phyloP scores from a whole-genome alignment of 2,113 vertebrate genomes.

The Hydrolagus affinis region DNA sequence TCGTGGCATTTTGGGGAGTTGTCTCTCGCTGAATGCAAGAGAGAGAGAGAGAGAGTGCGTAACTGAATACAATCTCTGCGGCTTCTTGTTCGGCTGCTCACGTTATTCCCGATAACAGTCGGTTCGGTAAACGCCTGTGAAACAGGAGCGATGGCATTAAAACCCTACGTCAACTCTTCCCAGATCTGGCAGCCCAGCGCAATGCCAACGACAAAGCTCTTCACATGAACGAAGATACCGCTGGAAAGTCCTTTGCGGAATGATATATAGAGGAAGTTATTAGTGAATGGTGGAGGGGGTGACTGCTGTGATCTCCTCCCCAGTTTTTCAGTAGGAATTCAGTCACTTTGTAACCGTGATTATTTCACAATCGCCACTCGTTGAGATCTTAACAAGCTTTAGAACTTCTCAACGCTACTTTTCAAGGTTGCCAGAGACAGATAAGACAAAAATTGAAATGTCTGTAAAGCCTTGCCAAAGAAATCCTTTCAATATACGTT shows the following conservation, averaged over 20 bases:
- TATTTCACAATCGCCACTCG: not conserved
- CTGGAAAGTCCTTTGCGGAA: no score
- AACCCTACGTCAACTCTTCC: not conserved
- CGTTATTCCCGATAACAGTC: constrained; percentile 1
- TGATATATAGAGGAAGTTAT: constrained; percentile 12
- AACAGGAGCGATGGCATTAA: not conserved
- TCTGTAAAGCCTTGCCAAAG: constrained; percentile 9
- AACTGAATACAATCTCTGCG: no score
- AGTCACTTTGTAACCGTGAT: not conserved
- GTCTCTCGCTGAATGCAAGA: no score
- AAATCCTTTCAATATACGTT: not conserved
- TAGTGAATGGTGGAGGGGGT: not conserved
- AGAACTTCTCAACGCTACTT: not conserved
- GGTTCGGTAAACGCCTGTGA: not conserved
- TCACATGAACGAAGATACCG: not conserved
- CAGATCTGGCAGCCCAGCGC: not conserved
- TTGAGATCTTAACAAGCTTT: constrained; percentile 20
- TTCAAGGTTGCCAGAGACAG: constrained; percentile 6
- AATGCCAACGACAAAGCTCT: not conserved
- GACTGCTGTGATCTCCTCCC: not conserved
- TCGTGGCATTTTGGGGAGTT: not conserved
- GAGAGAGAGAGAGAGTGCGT: no score
- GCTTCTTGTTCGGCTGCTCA: not conserved
- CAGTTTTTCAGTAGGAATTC: not conserved
- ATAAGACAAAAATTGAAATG: constrained; percentile 3